Conservation (phyloP, 2,888 invertebrate species). For the Lapara coniferarum region DNA sequence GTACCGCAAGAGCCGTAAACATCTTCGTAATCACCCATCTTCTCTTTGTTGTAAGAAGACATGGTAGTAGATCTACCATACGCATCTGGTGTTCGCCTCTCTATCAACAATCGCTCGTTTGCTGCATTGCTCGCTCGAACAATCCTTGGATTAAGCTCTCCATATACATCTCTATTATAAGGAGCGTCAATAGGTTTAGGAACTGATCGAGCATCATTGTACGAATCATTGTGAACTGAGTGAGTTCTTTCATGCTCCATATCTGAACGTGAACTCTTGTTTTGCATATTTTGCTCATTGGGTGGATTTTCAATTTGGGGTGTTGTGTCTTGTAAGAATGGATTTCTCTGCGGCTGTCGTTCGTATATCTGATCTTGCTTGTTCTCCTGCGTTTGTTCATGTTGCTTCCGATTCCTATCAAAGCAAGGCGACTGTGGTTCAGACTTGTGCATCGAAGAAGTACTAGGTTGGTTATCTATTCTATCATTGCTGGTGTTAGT, state of each 20-base stretch:
- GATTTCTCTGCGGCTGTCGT: constrained; percentile 66
- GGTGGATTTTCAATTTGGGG: constrained; percentile 51
- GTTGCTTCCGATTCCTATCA: constrained; percentile 72
- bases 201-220: constrained; percentile 52
- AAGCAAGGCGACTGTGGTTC: constrained; percentile 79
- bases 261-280: constrained; percentile 44
- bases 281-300: constrained; percentile 51
- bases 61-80: constrained; percentile 87
- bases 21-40: constrained; percentile 89
- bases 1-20: constrained; percentile 80
- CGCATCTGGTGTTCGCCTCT: constrained; percentile 92
- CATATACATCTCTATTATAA: constrained; percentile 68
- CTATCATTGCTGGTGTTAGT: constrained; percentile 72
- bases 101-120: constrained; percentile 76
- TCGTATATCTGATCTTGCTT: constrained; percentile 67
- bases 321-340: constrained; percentile 66
- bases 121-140: constrained; percentile 56
- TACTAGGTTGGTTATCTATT: constrained; percentile 69
- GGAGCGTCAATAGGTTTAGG: constrained; percentile 52
- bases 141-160: constrained; percentile 60
- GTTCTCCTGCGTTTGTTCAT: constrained; percentile 51
- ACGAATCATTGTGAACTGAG: constrained; percentile 52
- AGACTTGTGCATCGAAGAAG: constrained; percentile 69
- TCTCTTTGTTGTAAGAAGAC: constrained; percentile 68
- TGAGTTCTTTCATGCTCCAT: constrained; percentile 49